Evolutionary conservation across 2,888 invertebrate species (phyloP), one percentile per base, ranked within the genome.

Genomic region (Elegia similella): DNA sequence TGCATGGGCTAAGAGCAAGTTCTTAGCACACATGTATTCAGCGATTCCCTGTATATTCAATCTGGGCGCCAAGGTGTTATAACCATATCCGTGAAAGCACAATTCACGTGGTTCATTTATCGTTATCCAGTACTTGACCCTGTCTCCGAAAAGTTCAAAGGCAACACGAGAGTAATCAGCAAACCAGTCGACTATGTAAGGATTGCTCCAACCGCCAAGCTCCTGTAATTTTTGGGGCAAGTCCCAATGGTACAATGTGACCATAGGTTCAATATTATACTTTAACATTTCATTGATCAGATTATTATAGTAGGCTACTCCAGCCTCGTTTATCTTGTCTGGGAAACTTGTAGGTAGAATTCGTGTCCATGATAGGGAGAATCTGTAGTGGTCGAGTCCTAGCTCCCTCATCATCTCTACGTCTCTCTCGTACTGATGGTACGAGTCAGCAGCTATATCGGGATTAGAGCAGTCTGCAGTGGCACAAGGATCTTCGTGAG

Each of bases 361-460:
- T 42, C 94, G 75, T 0, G 93, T 66, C 94, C 94, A 94, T 0
- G 93, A 86, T 12, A 93, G 75, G 0, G 92, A 92, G 64, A 92
- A 92, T 23, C 92, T 76, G 68, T 92, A 91, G 59, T 79, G 81
- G 56, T 91, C 72, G 1, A 82, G 76, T 1, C 81, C 82, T 12
- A 88, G 62, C 56, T 82, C 69, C 48, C 72, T 73, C 17, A 86
- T 58, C 59, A 86, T 69, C 56, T 75, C 71, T 0, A 88, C 76
- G 58, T 88, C 88, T 57, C 93, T 89, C 66, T 88, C 82, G 67
- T 90, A 93, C 62, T 87, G 87, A 72, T 93, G 86, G 68, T 93
- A 92, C 32, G 88, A 86, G 64, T 94, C 92, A 43, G 92, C 84
- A 1, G 93, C 84, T 1, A 92, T 73, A 65, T 93, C 93, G 0